Conservation (phyloP, 2,888 invertebrate species). For the Eupeodes luniger region DNA sequence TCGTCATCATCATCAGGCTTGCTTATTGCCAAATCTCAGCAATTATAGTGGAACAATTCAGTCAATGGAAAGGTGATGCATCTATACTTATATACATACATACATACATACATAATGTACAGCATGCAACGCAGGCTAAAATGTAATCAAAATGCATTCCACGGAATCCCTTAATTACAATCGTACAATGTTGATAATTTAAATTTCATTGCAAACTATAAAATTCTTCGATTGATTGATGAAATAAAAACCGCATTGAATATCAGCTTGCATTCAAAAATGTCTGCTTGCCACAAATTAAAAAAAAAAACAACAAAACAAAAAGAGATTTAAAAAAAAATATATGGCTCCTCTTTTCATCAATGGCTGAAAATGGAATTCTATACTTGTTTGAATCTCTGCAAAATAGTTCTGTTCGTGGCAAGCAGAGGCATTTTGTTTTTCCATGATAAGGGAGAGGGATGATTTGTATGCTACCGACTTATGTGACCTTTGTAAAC, state of each 20-base stretch:
- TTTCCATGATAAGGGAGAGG: conserved; percentile 39
- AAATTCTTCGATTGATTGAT: conserved; percentile 76
- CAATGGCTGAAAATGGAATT: conserved; percentile 58
- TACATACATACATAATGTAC: neutral
- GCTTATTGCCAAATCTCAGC: neutral
- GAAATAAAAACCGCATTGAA: conserved; percentile 70
- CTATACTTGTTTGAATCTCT: conserved; percentile 40
- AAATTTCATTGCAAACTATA: conserved; percentile 74
- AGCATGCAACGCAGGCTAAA: neutral
- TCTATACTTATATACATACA: no score
- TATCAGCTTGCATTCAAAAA: conserved; percentile 44
- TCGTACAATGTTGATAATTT: conserved; percentile 72
- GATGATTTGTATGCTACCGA: neutral
- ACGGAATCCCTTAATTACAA: conserved; percentile 71
- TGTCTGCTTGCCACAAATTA: conserved; percentile 24
- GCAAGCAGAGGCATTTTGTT: conserved; percentile 47
- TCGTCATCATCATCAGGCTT: neutral
- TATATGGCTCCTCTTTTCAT: conserved; percentile 49
- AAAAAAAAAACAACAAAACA: conserved; percentile 19
- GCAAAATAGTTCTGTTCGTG: conserved; percentile 36
- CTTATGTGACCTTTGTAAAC: neutral
- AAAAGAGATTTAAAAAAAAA: conserved; percentile 23
- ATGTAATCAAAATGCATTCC: conserved; percentile 32
- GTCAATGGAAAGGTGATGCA: neutral
- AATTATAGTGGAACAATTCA: neutral